Conservation (phyloP, 1,140 invertebrate genomes). For the Ruditapes philippinarum region DNA sequence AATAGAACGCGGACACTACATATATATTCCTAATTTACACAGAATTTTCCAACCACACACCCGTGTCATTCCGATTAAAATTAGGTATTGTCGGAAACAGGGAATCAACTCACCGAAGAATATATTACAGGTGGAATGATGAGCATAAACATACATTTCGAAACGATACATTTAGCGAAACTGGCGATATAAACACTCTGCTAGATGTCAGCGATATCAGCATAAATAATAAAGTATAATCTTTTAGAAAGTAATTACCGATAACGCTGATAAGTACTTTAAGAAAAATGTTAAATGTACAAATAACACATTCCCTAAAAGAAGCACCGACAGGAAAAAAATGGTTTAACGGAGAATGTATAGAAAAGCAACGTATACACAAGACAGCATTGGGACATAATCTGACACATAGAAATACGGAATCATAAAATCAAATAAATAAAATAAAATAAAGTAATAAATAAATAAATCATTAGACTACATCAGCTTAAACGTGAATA, state of each 20-base stretch:
- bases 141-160: neutral
- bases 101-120: neutral
- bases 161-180: neutral
- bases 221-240: neutral
- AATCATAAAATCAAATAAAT: neutral
- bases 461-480: too few relatives aligned
- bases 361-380: neutral
- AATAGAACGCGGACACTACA: too few relatives aligned
- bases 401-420: neutral
- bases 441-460: too few relatives aligned
- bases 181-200: neutral
- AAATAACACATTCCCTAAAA: neutral
- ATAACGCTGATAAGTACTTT: too few relatives aligned
- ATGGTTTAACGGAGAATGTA: neutral
- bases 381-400: neutral
- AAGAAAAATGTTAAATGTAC: neutral
- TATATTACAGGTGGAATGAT: neutral
- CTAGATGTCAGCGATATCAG: neutral
- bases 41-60: neutral
- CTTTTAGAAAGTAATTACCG: too few relatives aligned
- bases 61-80: neutral
- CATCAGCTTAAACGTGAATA: neutral
- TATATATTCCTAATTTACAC: too few relatives aligned
- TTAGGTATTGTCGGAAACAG: neutral
- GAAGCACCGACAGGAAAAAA: neutral